Conservation (phyloP, 2,113 vertebrate genomes). For the Bubalus kerabau region DNA sequence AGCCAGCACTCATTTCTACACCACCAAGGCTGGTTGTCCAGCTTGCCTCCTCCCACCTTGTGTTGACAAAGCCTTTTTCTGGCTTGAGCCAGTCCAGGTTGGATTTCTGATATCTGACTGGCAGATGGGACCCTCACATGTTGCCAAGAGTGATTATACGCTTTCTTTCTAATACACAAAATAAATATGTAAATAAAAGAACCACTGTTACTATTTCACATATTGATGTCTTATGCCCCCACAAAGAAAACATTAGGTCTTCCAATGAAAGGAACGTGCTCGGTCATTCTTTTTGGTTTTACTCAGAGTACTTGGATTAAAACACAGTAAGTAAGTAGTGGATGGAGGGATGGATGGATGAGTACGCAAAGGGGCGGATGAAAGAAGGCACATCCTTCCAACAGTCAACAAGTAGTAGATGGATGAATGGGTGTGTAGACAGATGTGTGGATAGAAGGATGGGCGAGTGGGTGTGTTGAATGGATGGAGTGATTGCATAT, state of each 20-base stretch:
- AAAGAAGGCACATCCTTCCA: not conserved
- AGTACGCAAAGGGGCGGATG: not conserved
- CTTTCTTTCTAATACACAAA: not conserved
- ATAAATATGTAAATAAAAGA: not conserved
- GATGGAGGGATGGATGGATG: not conserved
- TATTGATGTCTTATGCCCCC: not conserved
- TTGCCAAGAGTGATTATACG: no score
- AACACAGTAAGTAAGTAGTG: not conserved
- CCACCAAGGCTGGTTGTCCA: not conserved
- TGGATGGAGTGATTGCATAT: not conserved
- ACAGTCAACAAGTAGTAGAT: not conserved
- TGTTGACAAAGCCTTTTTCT: not conserved
- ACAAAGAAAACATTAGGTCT: not conserved
- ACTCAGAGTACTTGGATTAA: not conserved
- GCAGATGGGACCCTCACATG: not conserved
- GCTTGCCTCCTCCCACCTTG: not conserved
- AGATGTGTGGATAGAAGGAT: not conserved
- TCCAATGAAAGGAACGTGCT: not conserved
- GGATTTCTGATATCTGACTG: not conserved
- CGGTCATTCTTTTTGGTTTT: not conserved
- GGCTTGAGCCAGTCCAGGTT: not conserved
- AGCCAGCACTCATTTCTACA: not conserved
- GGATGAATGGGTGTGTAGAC: not conserved
- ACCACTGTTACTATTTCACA: not conserved
- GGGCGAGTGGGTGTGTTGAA: accelerated